A percentile compares a stretch with the other conserved stretches of the same genome.
Conservation (phyloP, 2,888 invertebrate species). For the Axea sp. region DNA sequence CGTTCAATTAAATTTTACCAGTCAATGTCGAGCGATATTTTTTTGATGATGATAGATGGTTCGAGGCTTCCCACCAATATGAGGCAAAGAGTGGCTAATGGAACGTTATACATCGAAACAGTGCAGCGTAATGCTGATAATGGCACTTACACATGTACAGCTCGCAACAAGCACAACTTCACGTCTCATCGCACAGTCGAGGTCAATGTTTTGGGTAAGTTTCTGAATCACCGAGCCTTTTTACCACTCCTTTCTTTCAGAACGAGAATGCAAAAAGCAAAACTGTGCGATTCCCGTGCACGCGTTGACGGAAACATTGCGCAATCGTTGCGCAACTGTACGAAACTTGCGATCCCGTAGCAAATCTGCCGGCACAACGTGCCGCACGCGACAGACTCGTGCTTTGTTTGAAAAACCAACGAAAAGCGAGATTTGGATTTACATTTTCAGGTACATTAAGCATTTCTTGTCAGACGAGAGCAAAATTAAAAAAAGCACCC, state of each 20-base stretch:
- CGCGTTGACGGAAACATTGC: background rate
- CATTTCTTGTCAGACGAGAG: no score
- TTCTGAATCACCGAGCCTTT: background rate
- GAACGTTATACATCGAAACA: conserved; percentile 80
- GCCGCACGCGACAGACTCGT: no score
- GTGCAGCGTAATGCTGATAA: conserved; percentile 81
- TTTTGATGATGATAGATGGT: conserved; percentile 76
- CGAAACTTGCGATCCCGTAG: no score
- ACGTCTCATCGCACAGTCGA: conserved; percentile 78
- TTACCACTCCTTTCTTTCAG: no score
- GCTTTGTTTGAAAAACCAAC: no score
- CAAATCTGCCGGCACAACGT: no score
- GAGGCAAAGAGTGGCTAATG: conserved; percentile 81
- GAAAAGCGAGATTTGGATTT: no score
- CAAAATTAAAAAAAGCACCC: no score
- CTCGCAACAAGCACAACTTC: conserved; percentile 80
- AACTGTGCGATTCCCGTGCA: no score
- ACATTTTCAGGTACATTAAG: no score
- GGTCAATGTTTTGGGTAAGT: conserved; percentile 79
- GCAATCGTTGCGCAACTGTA: no score
- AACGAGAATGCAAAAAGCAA: no score
- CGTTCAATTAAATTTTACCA: conserved; percentile 34
- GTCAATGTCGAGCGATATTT: conserved; percentile 33
- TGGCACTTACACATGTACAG: conserved; percentile 81
- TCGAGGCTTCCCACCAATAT: conserved; percentile 81